Evolutionary conservation across 23 tunicate genomes (phyloP).

Genomic region (Oikopleura dioica): DNA sequence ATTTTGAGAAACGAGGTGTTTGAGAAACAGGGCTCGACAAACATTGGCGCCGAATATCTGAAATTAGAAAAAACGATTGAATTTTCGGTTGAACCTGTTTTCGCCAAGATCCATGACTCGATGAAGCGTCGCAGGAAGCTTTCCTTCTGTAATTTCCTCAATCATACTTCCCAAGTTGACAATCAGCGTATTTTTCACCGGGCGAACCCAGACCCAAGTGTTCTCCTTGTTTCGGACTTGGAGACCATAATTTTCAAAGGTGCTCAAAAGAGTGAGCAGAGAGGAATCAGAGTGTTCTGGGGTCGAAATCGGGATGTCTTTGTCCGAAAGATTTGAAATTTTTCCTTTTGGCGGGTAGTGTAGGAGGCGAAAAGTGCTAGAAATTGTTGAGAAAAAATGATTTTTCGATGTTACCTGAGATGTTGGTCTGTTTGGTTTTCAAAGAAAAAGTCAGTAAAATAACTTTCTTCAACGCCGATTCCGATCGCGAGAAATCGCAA

Average conservation of each 20-base stretch:
- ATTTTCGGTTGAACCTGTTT: too few relatives aligned
- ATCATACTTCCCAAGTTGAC: not conserved
- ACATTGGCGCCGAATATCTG: not conserved
- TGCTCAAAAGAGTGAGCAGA: not conserved
- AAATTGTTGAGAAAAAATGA: too few relatives aligned
- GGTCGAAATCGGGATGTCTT: slow-evolving; percentile 2
- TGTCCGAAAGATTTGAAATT: not conserved
- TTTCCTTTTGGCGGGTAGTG: not conserved
- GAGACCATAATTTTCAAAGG: slow-evolving; percentile 9
- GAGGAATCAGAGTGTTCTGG: not conserved
- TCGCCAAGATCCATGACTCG: not conserved
- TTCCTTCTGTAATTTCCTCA: not conserved
- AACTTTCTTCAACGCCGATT: not conserved
- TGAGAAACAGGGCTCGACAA: not conserved
- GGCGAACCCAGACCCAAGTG: not conserved
- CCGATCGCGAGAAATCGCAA: not conserved
- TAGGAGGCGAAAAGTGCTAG: not conserved
- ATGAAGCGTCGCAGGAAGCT: not conserved
- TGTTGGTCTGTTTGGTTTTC: not conserved
- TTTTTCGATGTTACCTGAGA: too few relatives aligned
- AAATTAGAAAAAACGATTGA: too few relatives aligned
- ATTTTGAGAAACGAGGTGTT: too few relatives aligned
- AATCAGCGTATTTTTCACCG: not conserved
- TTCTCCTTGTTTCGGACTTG: not conserved
- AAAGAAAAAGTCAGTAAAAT: not conserved